phyloP scores from a whole-genome alignment of 2,888 invertebrate species.

The Synergus laeviventris region DNA sequence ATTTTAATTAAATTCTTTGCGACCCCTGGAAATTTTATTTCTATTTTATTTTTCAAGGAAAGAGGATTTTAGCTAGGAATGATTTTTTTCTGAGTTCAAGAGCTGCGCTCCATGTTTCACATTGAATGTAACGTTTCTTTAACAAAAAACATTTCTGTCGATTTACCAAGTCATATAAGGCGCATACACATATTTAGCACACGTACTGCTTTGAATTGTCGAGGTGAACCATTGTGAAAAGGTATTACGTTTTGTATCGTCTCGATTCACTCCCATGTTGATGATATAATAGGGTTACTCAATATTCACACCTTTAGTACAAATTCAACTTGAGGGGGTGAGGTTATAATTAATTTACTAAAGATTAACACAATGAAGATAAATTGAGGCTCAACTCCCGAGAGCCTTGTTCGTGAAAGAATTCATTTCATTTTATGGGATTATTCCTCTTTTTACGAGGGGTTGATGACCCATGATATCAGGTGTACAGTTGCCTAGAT shows the following conservation, averaged over 20 bases:
- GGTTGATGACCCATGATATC: no score
- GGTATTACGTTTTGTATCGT: not conserved
- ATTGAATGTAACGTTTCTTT: not conserved
- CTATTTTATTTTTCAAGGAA: not conserved
- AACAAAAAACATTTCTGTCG: slow-evolving; percentile 4
- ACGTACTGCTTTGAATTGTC: slow-evolving; percentile 1
- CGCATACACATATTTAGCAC: not conserved
- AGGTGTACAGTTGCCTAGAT: no score
- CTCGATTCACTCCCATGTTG: not conserved
- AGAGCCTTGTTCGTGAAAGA: not conserved
- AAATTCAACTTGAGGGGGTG: slow-evolving; percentile 4
- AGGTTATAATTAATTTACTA: slow-evolving; percentile 15
- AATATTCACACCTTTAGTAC: not conserved
- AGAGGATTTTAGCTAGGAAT: not conserved
- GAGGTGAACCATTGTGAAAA: slow-evolving; percentile 30
- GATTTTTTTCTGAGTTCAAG: not conserved
- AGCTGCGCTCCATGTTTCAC: not conserved
- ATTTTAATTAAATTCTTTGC: not conserved
- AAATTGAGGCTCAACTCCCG: slow-evolving; percentile 2
- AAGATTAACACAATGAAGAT: not conserved
- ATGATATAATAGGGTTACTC: slow-evolving; percentile 29
- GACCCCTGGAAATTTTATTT: not conserved
- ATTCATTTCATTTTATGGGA: not conserved
- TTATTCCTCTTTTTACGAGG: not conserved
- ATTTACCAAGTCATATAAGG: not conserved